phyloP scores from a whole-genome alignment of 1,140 invertebrate genomes.

The Tribolium madens region DNA sequence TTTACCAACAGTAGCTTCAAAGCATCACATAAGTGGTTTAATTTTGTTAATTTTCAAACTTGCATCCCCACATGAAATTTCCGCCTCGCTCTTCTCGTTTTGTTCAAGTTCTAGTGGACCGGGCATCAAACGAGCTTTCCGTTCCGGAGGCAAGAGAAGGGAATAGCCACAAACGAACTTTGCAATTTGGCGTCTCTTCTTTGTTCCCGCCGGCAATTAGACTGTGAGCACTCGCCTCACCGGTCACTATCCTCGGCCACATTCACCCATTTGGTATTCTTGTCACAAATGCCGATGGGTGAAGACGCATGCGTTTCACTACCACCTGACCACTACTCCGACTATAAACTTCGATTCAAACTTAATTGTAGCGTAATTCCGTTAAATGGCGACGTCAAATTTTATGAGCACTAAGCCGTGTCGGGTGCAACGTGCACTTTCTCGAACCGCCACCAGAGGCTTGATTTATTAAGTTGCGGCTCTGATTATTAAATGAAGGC shows the following conservation, averaged over 20 bases:
- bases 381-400: slow-evolving; percentile 43
- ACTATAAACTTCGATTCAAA: slow-evolving; percentile 39
- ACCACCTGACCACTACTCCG: slow-evolving; percentile 34
- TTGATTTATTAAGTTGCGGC: slow-evolving; percentile 36
- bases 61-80: not conserved
- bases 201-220: not conserved
- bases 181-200: slow-evolving; percentile 53
- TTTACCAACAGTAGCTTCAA: too few relatives aligned
- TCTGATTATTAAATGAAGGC: slow-evolving; percentile 31
- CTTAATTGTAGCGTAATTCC: slow-evolving; percentile 47
- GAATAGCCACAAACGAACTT: slow-evolving; percentile 56
- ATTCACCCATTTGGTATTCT: slow-evolving; percentile 34
- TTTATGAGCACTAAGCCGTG: slow-evolving; percentile 32
- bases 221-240: slow-evolving; percentile 45
- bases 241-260: slow-evolving; percentile 33
- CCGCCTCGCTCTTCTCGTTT: slow-evolving; percentile 27
- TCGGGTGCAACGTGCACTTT: slow-evolving; percentile 37
- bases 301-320: not conserved
- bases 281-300: slow-evolving; percentile 36
- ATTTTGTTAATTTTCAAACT: not conserved
- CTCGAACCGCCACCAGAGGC: not conserved
- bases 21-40: too few relatives aligned
- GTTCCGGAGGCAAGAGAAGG: slow-evolving; percentile 40
- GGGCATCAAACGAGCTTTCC: slow-evolving; percentile 45
- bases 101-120: slow-evolving; percentile 49